Evolutionary conservation across 2,113 vertebrate species (phyloP).

Genomic region (Hassar affinis): DNA sequence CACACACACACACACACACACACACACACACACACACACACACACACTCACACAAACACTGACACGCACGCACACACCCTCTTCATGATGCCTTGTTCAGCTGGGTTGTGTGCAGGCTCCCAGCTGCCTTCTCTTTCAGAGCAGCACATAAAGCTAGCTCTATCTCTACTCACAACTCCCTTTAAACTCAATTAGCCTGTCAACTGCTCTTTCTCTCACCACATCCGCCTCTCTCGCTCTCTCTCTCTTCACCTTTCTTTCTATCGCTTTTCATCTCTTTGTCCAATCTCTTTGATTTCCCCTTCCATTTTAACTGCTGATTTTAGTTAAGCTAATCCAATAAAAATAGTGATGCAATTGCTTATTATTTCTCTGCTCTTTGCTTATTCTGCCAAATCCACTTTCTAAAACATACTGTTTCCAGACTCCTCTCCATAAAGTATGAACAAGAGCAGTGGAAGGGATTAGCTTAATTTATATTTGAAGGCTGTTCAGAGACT

Average conservation of each 20-base stretch:
- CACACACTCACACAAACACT: not conserved
- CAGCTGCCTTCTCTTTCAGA: constrained; percentile 55
- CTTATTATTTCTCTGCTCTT: not conserved
- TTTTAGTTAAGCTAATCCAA: not conserved
- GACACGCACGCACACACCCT: constrained; percentile 24
- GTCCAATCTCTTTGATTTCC: not conserved
- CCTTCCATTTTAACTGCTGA: too few species aligned
- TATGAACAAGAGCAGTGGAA: not conserved
- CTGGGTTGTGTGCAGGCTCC: constrained; percentile 41
- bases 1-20: constrained; percentile 11
- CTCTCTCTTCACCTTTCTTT: not conserved
- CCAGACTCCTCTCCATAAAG: not conserved
- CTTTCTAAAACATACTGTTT: constrained; percentile 15
- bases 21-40: constrained; percentile 29
- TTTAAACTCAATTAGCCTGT: constrained; percentile 51
- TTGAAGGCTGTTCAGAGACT: not conserved
- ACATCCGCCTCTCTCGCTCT: constrained; percentile 9
- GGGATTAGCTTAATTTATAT: not conserved
- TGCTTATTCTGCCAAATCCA: not conserved
- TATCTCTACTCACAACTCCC: constrained; percentile 52
- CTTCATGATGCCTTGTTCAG: constrained; percentile 40
- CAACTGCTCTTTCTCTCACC: constrained; percentile 40
- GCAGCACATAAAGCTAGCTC: constrained; percentile 50
- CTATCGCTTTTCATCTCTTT: not conserved
- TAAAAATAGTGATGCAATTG: not conserved